Evolutionary conservation across 2,797 vertebrate species (phyloP).

Genomic region (Galago senegalensis): DNA sequence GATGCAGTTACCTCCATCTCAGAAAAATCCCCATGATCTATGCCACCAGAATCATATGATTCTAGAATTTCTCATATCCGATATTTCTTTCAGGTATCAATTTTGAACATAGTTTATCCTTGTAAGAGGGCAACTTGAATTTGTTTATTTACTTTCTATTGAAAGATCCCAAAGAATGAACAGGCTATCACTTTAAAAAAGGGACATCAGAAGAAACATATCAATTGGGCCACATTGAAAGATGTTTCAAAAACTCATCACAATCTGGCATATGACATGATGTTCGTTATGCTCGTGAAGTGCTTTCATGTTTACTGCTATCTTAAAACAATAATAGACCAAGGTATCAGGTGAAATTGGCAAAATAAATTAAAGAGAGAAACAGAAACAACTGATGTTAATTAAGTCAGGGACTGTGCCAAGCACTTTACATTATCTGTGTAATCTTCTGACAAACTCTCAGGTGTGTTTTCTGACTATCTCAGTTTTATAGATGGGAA

Average conservation of each 20-base stretch:
- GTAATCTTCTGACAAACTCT: neutral
- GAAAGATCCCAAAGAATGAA: neutral
- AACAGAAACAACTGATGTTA: neutral
- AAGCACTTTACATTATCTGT: neutral
- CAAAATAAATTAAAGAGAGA: neutral
- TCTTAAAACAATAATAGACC: neutral
- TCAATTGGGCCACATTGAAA: neutral
- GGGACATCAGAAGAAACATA: neutral
- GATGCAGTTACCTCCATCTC: neutral
- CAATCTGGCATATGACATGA: neutral
- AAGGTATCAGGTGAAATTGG: neutral
- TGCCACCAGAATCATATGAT: neutral
- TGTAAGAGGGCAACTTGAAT: neutral
- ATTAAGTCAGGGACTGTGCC: neutral
- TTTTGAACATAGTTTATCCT: neutral
- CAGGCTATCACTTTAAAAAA: constrained; percentile 12
- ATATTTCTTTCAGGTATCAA: neutral
- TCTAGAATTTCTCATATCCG: neutral
- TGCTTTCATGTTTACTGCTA: neutral
- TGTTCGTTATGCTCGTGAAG: neutral
- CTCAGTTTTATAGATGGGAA: neutral
- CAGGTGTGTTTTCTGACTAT: neutral
- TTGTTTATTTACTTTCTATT: neutral
- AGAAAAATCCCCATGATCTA: neutral
- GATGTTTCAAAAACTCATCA: neutral